Evolutionary conservation across 2,888 invertebrate genomes (phyloP), one percentile per base, ranked within the genome.

Genomic region (Brenthis hecate): DNA sequence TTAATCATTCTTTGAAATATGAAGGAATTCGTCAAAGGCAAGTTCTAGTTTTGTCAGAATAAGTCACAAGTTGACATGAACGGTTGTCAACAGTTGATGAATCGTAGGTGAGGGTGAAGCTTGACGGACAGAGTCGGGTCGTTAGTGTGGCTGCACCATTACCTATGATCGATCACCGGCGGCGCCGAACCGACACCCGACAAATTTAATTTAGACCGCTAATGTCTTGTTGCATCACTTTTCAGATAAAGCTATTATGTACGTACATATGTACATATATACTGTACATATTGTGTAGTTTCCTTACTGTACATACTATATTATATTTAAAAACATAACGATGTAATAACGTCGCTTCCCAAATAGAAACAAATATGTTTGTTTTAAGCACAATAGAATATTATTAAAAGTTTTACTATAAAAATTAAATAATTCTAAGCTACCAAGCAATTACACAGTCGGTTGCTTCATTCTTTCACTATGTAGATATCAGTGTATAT

Each of bases 201-300:
- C 90, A 89, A 91, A 92, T 91, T 91, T 88, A 89, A 91, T 92
- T 91, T 89, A 85, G 83, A 89, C 82, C 82, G 80, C 87, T 87
- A 88, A 89, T 89, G 83, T 80, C 79, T 77, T 82, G 75, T 79
- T 76, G 75, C 81, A 67, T 72, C 70, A 77, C 73, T 71, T 74
- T 72, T 70, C 73, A 79, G 81, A 86, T 84, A 82, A 80, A 84
- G 80, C 80, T 78, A 84, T 85, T 77, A 76, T 58, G 65, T 60
- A 62, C 54, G 6, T 13, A 56, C 36, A 13, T 53, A 23, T 23
- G 23, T 23, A 23, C 23, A 28, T 28, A n/a, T n/a, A n/a, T n/a
- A n/a, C n/a, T 50, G 13, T 50, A 53, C 16, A 36, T 6, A 16
- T 32, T 23, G 14, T 19, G 13, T 6, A 3, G 4, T 19, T 53